Evolutionary conservation across 2,113 vertebrate species (phyloP), one percentile per base, ranked within the genome.

Genomic region (Oncorhynchus gorbuscha): DNA sequence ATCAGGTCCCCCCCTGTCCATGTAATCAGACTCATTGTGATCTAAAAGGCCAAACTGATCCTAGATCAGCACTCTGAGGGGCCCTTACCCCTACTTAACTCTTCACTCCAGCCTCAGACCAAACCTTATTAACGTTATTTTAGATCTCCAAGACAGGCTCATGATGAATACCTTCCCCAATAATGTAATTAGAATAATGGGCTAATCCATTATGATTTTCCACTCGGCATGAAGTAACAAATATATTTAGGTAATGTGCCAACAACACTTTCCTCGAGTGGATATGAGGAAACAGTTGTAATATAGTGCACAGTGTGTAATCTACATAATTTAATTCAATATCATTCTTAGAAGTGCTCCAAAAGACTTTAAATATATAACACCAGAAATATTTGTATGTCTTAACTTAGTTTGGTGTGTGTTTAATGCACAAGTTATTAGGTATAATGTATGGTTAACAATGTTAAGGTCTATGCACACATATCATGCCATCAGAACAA

Each of bases 151-250:
- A 64, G 58, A 39, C 5, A 24, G n/a, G 32, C 32, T 35, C n/a
- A 18, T 48, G 59, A 74, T 20, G 22, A 45, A 35, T 28, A 48
- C 67, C 72, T 74, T 39, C 30, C 20, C 11, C 72, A 45, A 26
- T 62, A 73, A 73, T 73, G 32, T 22, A 8, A 26, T 65, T 66
- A 48, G 59, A 51, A 62, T 62, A 28, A 30, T 58, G 18, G 6
- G 24, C 51, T 72, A 72, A 72, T 72, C 71, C 71, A 51, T 55
- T 72, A 30, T 55, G 51, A 16, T 55, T 45, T 55, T 55, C 51
- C 51, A 55, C 45, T 12, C 16, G 55, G 20, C 48, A 72, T 26
- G 11, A 59, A 22, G 13, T 72, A 8, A 28, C 11, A 24, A 28
- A 30, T 72, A 49, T 5, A 72, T 72, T 51, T 72, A 49, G 49